Conservation (phyloP, 1,140 invertebrate genomes). For the Arctopsyche grandis region DNA sequence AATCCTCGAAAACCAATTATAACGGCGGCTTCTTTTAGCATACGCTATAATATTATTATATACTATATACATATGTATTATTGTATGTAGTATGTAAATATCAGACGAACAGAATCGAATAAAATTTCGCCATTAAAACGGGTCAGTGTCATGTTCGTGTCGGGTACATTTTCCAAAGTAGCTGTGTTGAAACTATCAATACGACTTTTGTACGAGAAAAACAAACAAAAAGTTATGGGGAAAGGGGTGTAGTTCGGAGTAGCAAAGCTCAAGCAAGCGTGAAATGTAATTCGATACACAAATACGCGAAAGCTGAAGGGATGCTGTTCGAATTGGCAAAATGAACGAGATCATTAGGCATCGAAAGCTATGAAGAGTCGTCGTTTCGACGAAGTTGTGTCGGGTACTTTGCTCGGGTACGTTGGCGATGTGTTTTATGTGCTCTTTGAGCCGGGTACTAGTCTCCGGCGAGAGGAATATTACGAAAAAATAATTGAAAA, state of each 20-base stretch:
- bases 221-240: constrained; percentile 1
- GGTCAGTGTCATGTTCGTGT: too few relatives aligned
- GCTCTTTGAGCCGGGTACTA: background rate
- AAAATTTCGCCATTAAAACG: too few relatives aligned
- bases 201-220: background rate
- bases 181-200: background rate
- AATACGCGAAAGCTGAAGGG: background rate
- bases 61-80: too few relatives aligned
- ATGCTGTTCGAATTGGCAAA: background rate
- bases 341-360: constrained; percentile 10
- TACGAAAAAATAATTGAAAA: constrained; percentile 31
- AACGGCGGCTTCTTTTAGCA: too few relatives aligned
- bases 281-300: constrained; percentile 2
- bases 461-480: background rate
- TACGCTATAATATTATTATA: too few relatives aligned
- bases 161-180: too few relatives aligned
- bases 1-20: too few relatives aligned
- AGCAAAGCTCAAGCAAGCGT: background rate
- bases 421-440: background rate
- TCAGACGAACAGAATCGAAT: too few relatives aligned
- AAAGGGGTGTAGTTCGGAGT: background rate
- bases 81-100: too few relatives aligned
- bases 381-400: too few relatives aligned
- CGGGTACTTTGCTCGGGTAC: too few relatives aligned
- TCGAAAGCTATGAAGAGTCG: too few relatives aligned